Evolutionary conservation across 2,113 vertebrate genomes (phyloP).

Genomic region (Xiphophorus hellerii): DNA sequence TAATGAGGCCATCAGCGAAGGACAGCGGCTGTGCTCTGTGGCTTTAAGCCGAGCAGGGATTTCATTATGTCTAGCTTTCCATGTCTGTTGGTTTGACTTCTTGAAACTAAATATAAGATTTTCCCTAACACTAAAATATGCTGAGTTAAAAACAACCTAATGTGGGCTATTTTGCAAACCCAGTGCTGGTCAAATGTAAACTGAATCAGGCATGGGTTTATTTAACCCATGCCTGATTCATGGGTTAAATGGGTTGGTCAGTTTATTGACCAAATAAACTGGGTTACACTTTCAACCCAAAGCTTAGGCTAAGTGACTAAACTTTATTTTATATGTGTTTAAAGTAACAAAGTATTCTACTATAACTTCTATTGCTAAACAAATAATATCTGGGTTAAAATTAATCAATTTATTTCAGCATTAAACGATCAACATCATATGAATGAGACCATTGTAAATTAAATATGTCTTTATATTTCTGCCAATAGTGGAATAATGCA

Average conservation of each 20-base stretch:
- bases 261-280: not conserved
- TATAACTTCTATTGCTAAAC: not conserved
- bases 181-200: not conserved
- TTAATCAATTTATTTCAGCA: not conserved
- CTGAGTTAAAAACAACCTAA: not conserved
- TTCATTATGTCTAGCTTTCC: slow-evolving; percentile 31
- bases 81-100: slow-evolving; percentile 7
- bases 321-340: not conserved
- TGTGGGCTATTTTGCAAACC: not conserved
- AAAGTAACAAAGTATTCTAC: not conserved
- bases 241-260: too few species aligned
- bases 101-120: slow-evolving; percentile 11
- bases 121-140: not conserved
- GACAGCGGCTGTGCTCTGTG: slow-evolving; percentile 51
- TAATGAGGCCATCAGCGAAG: slow-evolving; percentile 50
- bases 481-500: not conserved
- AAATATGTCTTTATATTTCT: not conserved
- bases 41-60: slow-evolving; percentile 41
- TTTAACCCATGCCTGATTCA: too few species aligned
- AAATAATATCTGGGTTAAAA: not conserved
- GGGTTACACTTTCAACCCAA: not conserved
- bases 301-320: not conserved
- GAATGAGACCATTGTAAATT: not conserved
- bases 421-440: not conserved
- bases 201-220: not conserved